A percentile compares a stretch with the other conserved stretches of the same genome.
Evolutionary conservation across 2,888 invertebrate genomes (phyloP).

Genomic region (Psylliodes chrysocephalus): DNA sequence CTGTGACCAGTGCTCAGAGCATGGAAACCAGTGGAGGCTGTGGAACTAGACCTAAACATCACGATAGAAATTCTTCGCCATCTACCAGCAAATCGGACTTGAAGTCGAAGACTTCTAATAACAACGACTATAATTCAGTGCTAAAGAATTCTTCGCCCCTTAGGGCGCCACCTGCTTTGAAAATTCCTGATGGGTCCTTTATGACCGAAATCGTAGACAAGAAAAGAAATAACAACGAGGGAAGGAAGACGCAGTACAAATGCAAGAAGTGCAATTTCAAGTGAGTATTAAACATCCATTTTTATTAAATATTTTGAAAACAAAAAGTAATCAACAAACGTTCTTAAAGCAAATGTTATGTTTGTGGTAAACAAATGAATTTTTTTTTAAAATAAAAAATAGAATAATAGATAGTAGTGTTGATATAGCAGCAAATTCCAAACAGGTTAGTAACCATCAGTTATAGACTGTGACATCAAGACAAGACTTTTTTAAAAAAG

Average conservation of each 20-base stretch:
- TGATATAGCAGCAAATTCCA: too few species aligned
- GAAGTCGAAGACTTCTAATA: constrained; percentile 51
- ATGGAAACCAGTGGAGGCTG: constrained; percentile 62
- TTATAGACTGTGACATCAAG: too few species aligned
- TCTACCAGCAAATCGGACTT: constrained; percentile 50
- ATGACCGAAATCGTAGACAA: constrained; percentile 59
- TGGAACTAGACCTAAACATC: constrained; percentile 59
- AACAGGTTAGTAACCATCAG: too few species aligned
- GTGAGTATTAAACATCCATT: too few species aligned
- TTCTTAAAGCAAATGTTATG: too few species aligned
- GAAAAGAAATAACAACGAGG: constrained; percentile 66
- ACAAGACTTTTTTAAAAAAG: too few species aligned
- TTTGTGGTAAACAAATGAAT: too few species aligned
- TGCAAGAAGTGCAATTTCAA: constrained; percentile 91
- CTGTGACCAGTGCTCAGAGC: constrained; percentile 57
- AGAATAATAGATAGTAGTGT: too few species aligned
- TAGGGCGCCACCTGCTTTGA: constrained; percentile 68
- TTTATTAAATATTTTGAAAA: too few species aligned
- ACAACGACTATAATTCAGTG: constrained; percentile 55
- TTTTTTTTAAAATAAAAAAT: too few species aligned
- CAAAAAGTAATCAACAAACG: too few species aligned
- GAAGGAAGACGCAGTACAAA: constrained; percentile 84
- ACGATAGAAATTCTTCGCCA: constrained; percentile 53
- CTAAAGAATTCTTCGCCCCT: constrained; percentile 51
- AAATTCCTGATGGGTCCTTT: constrained; percentile 69